Evolutionary conservation across 1,140 invertebrate genomes (phyloP).

Genomic region (Coelopa frigida): DNA sequence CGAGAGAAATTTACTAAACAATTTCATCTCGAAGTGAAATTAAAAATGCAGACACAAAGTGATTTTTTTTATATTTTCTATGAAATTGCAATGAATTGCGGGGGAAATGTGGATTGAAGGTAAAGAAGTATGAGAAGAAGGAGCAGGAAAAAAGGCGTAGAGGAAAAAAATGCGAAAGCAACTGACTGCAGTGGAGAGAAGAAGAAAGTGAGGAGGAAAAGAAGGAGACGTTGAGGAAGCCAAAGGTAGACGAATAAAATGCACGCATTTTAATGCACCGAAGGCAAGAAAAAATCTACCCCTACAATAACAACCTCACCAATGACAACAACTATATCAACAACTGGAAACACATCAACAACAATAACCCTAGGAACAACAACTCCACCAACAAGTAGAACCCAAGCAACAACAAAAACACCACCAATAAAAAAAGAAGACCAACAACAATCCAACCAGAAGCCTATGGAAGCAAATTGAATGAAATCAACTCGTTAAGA

Average conservation of each 20-base stretch:
- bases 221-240: neutral
- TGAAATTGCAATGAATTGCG: no score
- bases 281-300: neutral
- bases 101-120: no score
- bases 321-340: slow-evolving; percentile 1
- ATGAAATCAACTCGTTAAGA: slow-evolving; percentile 46
- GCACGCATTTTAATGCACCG: slow-evolving; percentile 17
- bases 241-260: slow-evolving; percentile 12
- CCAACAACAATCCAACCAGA: slow-evolving; percentile 8
- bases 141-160: neutral
- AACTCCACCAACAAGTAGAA: neutral
- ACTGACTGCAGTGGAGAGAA: neutral
- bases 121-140: no score
- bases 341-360: neutral
- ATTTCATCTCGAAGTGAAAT: no score
- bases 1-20: no score
- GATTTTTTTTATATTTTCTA: no score
- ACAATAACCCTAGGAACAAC: slow-evolving; percentile 7
- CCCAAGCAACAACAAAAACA: neutral
- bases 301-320: neutral
- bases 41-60: no score
- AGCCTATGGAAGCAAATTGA: slow-evolving; percentile 43
- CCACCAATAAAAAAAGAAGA: no score
- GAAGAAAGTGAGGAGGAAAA: neutral
- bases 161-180: neutral